Percentiles rank a stretch among this genome's conserved stretches.
Conservation (phyloP, 2,113 vertebrate genomes). For the Tympanuchus pallidicinctus region DNA sequence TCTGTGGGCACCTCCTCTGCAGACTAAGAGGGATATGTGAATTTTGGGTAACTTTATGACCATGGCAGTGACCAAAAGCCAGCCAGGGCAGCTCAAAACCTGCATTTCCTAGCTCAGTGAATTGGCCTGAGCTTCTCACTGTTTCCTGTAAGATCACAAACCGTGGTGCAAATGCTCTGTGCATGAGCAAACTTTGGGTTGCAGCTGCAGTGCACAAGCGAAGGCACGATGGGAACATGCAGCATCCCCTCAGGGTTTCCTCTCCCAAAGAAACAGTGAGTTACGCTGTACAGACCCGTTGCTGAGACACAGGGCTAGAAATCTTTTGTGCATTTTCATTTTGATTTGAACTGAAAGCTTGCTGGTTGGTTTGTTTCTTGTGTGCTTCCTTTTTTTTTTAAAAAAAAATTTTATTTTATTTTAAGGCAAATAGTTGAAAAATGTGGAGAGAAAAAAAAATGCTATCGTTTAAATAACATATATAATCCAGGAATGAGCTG, state of each 20-base stretch:
- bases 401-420: neutral
- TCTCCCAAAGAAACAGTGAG: neutral
- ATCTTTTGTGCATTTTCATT: neutral
- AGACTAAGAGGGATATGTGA: neutral
- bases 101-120: accelerated
- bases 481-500: constrained; percentile 22
- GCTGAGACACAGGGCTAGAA: neutral
- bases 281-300: accelerated
- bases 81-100: neutral
- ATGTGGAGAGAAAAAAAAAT: constrained; percentile 3
- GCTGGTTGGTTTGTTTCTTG: neutral
- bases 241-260: accelerated
- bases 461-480: neutral
- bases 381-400: neutral
- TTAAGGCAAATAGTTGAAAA: constrained; percentile 45
- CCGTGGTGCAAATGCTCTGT: neutral
- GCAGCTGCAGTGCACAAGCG: neutral
- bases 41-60: accelerated
- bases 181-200: accelerated
- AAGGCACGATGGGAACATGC: accelerated
- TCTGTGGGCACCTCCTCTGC: accelerated
- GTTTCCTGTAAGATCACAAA: accelerated
- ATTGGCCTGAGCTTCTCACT: neutral
- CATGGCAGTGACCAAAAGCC: accelerated
- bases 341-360: neutral